These are phyloP conservation scores for Eriocheir sinensis DNA, from an alignment of 1,140 invertebrate species.

Conservation along the genomic window DNA sequence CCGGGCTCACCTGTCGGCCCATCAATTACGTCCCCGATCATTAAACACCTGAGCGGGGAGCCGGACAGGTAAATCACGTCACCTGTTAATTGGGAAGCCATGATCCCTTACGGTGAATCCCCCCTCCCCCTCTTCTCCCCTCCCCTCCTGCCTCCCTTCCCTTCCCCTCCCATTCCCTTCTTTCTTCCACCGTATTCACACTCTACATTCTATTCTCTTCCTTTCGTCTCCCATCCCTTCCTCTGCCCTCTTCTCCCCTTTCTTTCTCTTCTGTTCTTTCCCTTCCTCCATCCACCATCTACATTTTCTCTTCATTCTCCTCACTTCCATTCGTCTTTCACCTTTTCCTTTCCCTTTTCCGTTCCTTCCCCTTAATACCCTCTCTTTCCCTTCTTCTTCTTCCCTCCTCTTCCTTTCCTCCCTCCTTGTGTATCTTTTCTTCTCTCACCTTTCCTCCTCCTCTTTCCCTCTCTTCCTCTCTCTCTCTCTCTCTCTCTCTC, in stretches of 20 bases:
- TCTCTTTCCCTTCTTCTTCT: not conserved
- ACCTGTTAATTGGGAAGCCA: no score
- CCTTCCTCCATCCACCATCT: no score
- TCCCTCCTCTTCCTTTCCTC: not conserved
- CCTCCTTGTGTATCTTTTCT: not conserved
- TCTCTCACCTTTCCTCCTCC: not conserved
- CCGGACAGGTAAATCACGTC: no score
- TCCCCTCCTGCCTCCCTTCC: not conserved
- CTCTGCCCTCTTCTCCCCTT: not conserved
- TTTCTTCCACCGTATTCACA: not conserved
- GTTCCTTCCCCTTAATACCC: not conserved
- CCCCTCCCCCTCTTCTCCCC: not conserved
- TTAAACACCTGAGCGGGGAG: no score
- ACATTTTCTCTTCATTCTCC: no score
- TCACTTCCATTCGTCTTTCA: no score
- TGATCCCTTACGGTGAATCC: not conserved
- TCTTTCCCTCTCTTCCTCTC: not conserved
- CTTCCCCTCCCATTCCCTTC: not conserved
- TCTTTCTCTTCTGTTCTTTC: not conserved
- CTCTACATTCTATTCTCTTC: not conserved
- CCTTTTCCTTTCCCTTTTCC: not conserved
- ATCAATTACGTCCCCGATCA: no score
- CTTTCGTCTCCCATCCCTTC: not conserved
- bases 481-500: not conserved
- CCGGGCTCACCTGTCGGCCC: no score